These are phyloP conservation scores for Cyaniris semiargus DNA, from an alignment of 2,888 invertebrate species.

Conservation along the genomic window DNA sequence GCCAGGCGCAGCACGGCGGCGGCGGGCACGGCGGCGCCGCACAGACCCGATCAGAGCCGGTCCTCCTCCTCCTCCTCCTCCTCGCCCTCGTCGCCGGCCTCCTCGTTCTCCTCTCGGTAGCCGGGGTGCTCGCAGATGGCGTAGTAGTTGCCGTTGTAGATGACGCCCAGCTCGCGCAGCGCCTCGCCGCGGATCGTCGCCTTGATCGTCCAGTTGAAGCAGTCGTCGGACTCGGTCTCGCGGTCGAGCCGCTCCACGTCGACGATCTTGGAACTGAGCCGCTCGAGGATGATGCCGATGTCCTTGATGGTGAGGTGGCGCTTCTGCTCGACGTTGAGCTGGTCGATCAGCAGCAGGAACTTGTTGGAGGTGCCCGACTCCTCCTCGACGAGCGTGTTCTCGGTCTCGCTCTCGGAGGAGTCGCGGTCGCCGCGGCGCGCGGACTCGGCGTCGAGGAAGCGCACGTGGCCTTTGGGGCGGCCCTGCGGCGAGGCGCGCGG, in stretches of 20 bases:
- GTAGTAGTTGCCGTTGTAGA: constrained; percentile 97
- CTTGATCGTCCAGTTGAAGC: constrained; percentile 98
- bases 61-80: constrained; percentile 92
- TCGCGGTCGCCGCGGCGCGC: constrained; percentile 85
- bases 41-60: constrained; percentile 81
- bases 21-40: constrained; percentile 75
- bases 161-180: constrained; percentile 93
- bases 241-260: constrained; percentile 95
- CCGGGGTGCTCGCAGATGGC: constrained; percentile 97
- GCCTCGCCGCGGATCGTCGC: constrained; percentile 96
- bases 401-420: constrained; percentile 95
- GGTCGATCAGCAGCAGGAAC: constrained; percentile 95
- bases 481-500: constrained; percentile 84
- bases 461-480: constrained; percentile 88
- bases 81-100: constrained; percentile 90
- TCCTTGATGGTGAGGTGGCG: constrained; percentile 96
- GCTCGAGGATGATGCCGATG: constrained; percentile 95
- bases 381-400: constrained; percentile 95
- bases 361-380: constrained; percentile 94
- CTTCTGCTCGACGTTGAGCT: constrained; percentile 95
- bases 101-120: constrained; percentile 94
- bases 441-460: constrained; percentile 90
- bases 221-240: constrained; percentile 95
- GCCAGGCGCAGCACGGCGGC: constrained; percentile 69
- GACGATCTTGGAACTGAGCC: constrained; percentile 94